Evolutionary conservation across 2,797 vertebrate species (phyloP), one percentile per base, ranked within the genome.

Genomic region (Sciurus vulgaris): DNA sequence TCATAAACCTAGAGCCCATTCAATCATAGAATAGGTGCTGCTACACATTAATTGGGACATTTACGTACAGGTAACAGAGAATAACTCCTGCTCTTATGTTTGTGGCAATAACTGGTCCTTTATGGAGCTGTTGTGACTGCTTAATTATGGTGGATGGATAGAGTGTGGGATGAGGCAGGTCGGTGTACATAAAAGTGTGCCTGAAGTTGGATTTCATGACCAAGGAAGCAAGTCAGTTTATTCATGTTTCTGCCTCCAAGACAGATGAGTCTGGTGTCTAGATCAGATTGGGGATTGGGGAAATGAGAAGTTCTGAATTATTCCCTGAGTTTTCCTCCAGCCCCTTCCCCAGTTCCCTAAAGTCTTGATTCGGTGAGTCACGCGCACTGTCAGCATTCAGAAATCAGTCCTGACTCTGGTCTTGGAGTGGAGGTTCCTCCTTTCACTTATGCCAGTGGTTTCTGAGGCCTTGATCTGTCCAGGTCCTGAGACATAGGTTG

Each of bases 51-150:
- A 97, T 54, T 35, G 44, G 95, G 78, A 74, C 87, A 84, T 84
- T 97, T 97, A 96, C 84, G 70, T 91, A 96, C 82, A 96, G 95
- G 95, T 94, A 97, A 91, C 85, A 61, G 89, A 93, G 73, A 95
- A 73, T 93, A 96, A 91, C 38, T 92, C 78, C 91, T 41, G 44
- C 49, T 92, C 67, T 84, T 92, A 65, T 89, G 81, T 87, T 95
- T n/a, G n/a, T n/a, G n/a, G n/a, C n/a, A n/a, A n/a, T n/a, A n/a
- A n/a, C n/a, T 69, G 67, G 77, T 44, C 30, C 47, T 91, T 95
- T 92, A 73, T 72, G 33, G 54, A 72, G 63, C 13, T 82, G 87
- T 81, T 65, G 81, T 69, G 77, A 38, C 51, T 86, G 73, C 54
- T 96, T 96, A 94, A 86, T 97, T 96, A 84, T 56, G 73, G 86